Conservation (phyloP, 2,888 invertebrate genomes). For the Acrocyrtus sp. region DNA sequence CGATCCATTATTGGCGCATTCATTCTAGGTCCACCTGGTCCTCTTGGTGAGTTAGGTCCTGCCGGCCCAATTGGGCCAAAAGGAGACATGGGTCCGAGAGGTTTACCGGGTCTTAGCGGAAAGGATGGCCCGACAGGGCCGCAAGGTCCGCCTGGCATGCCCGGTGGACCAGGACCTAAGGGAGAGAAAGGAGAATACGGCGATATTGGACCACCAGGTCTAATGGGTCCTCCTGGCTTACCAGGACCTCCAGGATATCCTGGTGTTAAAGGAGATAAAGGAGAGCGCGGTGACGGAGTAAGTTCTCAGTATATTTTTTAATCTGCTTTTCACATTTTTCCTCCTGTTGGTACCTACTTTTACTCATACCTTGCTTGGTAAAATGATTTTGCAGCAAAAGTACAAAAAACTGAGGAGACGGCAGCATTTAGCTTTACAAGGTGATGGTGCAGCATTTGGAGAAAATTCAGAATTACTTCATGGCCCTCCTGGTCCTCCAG, state of each 20-base stretch:
- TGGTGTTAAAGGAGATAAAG: slow-evolving; percentile 89
- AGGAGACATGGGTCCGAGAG: slow-evolving; percentile 51
- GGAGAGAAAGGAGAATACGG: slow-evolving; percentile 74
- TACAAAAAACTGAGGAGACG: slow-evolving; percentile 84
- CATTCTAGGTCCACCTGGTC: slow-evolving; percentile 68
- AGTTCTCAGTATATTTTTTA: neutral
- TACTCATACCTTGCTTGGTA: slow-evolving; percentile 2
- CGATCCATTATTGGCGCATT: too few species aligned
- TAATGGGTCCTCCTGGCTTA: slow-evolving; percentile 79
- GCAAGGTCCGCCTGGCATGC: slow-evolving; percentile 87
- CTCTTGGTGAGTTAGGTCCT: slow-evolving; percentile 68
- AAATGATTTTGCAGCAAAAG: slow-evolving; percentile 72
- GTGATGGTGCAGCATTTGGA: slow-evolving; percentile 81
- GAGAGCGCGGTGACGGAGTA: slow-evolving; percentile 82
- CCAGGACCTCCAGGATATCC: slow-evolving; percentile 72
- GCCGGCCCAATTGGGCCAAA: slow-evolving; percentile 53
- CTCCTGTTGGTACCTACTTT: slow-evolving; percentile 70
- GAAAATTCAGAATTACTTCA: slow-evolving; percentile 68
- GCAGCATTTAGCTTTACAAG: slow-evolving; percentile 73
- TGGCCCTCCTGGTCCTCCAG: slow-evolving; percentile 70
- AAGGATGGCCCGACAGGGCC: slow-evolving; percentile 83
- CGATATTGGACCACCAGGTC: slow-evolving; percentile 91
- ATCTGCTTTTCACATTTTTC: neutral
- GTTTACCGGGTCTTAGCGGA: slow-evolving; percentile 76
- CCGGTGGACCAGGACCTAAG: slow-evolving; percentile 70